A percentile compares a stretch with the other conserved stretches of the same genome.
Conservation (phyloP, 2,888 invertebrate species). For the Tenthredo scrophulariae region DNA sequence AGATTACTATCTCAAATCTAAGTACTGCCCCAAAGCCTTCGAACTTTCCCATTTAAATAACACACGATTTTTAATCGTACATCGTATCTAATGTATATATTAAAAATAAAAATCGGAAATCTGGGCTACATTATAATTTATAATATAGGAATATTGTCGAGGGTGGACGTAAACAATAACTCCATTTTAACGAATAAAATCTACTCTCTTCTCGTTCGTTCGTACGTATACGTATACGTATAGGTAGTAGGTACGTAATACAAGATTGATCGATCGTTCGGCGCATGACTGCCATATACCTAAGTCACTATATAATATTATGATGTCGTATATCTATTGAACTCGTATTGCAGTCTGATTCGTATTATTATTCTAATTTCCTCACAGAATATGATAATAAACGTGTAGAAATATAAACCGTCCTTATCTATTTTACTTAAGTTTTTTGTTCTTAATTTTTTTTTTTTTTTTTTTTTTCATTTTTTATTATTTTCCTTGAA, state of each 20-base stretch:
- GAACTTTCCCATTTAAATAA: too few relatives aligned
- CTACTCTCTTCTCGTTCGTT: not conserved
- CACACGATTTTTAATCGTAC: too few relatives aligned
- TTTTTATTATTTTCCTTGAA: too few relatives aligned
- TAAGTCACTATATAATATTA: not conserved
- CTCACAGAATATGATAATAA: not conserved
- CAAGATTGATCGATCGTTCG: slow-evolving; percentile 44
- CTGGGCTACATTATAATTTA: not conserved
- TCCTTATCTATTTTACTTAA: not conserved
- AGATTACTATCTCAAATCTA: too few relatives aligned
- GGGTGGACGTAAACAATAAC: not conserved
- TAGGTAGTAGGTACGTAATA: not conserved
- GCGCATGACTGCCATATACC: slow-evolving; percentile 35
- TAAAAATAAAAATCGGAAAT: not conserved
- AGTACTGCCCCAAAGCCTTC: too few relatives aligned
- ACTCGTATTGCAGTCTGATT: not conserved
- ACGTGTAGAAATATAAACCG: not conserved
- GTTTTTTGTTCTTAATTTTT: not conserved
- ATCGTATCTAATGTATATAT: too few relatives aligned
- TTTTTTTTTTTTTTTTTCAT: not conserved
- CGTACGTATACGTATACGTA: not conserved
- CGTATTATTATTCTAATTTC: not conserved
- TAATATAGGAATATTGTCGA: not conserved
- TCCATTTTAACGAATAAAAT: not conserved
- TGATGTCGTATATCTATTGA: not conserved